Base-by-base conservation (phyloP, 2,888 invertebrate species). In the Beris chalybata region DNA sequence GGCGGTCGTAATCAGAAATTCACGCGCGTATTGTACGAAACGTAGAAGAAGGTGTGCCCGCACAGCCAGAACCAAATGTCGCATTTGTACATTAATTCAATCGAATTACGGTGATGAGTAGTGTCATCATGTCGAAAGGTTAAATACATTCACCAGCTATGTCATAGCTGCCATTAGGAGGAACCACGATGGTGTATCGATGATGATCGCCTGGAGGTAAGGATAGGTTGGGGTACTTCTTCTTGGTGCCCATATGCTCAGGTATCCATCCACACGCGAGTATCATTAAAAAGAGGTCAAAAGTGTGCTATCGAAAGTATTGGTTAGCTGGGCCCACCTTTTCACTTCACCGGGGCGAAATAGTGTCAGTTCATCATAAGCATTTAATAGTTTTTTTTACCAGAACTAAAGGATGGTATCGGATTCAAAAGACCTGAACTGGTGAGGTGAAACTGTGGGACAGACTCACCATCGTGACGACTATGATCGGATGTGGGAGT, bases 401-500 rank as follows among this genome's bases (percentile, higher is more conserved):
- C 58, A 47, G 47, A 30, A 59, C 58, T 12, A 47, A 59, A 48
- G 47, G 43, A 4, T 31, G 31, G 13, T n/a, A 12, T 15, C n/a
- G 4, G 38, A 22, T 61, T 50, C 22, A 59, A 61, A 61, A 50
- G 50, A 61, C 43, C 15, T 48, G 12, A 52, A 43, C 1, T 38
- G 38, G 38, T 9, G 38, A 38, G 38, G 38, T 38, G 38, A 38
- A 38, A 38, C 38, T 38, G 5, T 9, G 38, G 38, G 38, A 5
- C 38, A 38, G 61, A 43, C 43, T 50, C 22, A 43, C 47, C 58
- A 59, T 52, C 50, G 5, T 22, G 22, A 61, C 15, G 38, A 61
- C 38, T 15, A 52, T 52, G 50, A 61, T 50, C 50, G 52, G 52
- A 61, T 61, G 61, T 61, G 61, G 61, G 61, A 52, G 61, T 61